These are phyloP conservation scores for Sturmia bella DNA, from an alignment of 2,888 invertebrate species.

Conservation along the genomic window DNA sequence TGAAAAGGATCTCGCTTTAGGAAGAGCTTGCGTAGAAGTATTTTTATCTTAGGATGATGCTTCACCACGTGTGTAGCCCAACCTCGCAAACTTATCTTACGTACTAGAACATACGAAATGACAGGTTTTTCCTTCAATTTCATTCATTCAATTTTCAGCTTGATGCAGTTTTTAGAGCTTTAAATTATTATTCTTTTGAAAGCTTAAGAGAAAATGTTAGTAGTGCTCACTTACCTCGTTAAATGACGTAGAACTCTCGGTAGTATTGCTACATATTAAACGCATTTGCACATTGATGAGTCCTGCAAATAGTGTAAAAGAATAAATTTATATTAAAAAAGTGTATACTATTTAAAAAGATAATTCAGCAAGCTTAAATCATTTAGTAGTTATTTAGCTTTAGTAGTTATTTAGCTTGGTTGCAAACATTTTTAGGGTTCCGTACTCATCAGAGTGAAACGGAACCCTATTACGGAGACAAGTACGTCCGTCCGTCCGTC, in stretches of 20 bases:
- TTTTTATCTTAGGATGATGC: not conserved
- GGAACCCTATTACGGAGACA: too few species aligned
- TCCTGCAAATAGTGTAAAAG: slow-evolving; percentile 71
- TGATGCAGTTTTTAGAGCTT: not conserved
- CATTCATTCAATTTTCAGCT: too few species aligned
- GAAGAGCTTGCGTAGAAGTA: not conserved
- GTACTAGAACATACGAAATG: too few species aligned
- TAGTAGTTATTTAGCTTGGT: too few species aligned
- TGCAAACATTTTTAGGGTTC: too few species aligned
- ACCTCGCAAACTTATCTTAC: too few species aligned
- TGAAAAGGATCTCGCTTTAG: too few species aligned
- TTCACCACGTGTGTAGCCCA: too few species aligned
- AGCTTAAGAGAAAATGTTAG: not conserved
- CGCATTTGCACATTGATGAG: slow-evolving; percentile 78
- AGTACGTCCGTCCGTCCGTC: too few species aligned
- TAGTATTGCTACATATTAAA: slow-evolving; percentile 77
- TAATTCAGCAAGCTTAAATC: not conserved
- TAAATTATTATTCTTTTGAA: not conserved
- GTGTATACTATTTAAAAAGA: not conserved
- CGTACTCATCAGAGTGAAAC: too few species aligned
- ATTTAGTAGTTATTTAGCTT: too few species aligned
- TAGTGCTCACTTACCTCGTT: slow-evolving; percentile 76
- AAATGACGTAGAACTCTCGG: slow-evolving; percentile 72
- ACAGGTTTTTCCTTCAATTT: too few species aligned
- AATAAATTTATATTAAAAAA: not conserved